Evolutionary conservation across 2,797 vertebrate genomes (phyloP).

Genomic region (Myoxocephalus aenaeus): DNA sequence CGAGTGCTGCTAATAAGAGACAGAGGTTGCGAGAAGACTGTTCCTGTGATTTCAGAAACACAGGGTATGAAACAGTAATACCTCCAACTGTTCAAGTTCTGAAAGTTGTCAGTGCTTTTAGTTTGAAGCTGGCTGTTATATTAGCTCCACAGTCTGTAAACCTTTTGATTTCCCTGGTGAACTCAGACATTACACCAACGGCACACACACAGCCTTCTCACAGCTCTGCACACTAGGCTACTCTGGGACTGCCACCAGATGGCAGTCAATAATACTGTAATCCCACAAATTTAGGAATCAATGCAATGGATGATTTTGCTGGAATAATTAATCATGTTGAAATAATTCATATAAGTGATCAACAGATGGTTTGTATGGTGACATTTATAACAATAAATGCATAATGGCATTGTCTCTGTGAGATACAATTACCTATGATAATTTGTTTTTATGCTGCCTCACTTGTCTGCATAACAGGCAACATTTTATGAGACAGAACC

Average conservation of each 20-base stretch:
- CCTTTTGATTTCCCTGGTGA: constrained; percentile 46
- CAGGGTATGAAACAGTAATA: not conserved
- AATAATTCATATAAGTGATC: not conserved
- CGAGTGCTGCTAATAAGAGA: constrained; percentile 15
- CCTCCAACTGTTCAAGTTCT: not conserved
- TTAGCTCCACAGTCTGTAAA: constrained; percentile 18
- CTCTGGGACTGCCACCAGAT: constrained; percentile 54
- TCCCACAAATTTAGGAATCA: constrained; percentile 45
- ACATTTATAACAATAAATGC: constrained; percentile 8
- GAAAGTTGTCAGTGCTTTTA: constrained; percentile 3
- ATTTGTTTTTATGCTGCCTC: not conserved
- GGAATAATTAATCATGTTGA: constrained; percentile 19
- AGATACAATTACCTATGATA: not conserved
- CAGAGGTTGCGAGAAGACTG: not conserved
- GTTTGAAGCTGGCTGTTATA: constrained; percentile 17
- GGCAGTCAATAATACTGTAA: constrained; percentile 59
- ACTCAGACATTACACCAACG: constrained; percentile 30
- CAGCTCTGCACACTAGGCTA: constrained; percentile 3
- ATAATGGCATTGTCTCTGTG: not conserved
- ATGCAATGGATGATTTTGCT: constrained; percentile 11
- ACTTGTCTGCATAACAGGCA: not conserved
- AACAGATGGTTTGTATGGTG: constrained; percentile 8
- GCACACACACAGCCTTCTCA: not conserved
- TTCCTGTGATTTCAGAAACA: constrained; percentile 30
- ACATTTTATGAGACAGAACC: not conserved